These are phyloP conservation scores for Vanessa atalanta DNA, from an alignment of 1,140 invertebrate species.

Conservation along the genomic window DNA sequence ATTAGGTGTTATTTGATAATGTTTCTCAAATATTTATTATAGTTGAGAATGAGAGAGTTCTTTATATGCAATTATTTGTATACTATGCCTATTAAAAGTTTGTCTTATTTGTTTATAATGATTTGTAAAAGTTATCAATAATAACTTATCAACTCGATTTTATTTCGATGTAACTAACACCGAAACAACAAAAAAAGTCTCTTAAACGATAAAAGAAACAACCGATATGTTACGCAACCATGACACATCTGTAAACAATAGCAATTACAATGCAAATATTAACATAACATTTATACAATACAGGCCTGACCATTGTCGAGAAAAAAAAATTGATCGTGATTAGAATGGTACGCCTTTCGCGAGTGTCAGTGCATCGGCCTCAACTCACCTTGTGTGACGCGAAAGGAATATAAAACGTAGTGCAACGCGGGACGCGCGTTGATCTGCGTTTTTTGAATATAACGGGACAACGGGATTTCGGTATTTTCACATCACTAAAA, in stretches of 20 bases:
- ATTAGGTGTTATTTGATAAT: no score
- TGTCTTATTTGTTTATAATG: no score
- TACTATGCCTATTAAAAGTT: no score
- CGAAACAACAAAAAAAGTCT: neutral
- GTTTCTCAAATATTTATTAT: no score
- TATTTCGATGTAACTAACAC: neutral
- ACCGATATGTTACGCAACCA: conserved; percentile 51
- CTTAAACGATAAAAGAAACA: neutral
- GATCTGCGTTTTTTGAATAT: conserved; percentile 33
- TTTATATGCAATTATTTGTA: no score
- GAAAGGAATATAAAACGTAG: conserved; percentile 56
- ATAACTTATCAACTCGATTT: neutral
- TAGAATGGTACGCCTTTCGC: conserved; percentile 40
- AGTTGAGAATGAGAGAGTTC: no score
- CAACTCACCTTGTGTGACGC: conserved; percentile 66
- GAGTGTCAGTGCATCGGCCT: conserved; percentile 60
- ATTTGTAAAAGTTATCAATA: no score
- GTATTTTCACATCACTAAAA: neutral
- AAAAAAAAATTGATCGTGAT: conserved; percentile 53
- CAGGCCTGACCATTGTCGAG: conserved; percentile 58
- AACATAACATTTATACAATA: conserved; percentile 63
- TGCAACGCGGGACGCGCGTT: conserved; percentile 38
- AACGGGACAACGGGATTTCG: conserved; percentile 39
- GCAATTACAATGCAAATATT: conserved; percentile 54
- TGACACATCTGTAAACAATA: conserved; percentile 57